Percentiles rank a stretch among this genome's conserved stretches.
Evolutionary conservation across 2,113 vertebrate genomes (phyloP).

Genomic region (Choloepus hoffmanni): DNA sequence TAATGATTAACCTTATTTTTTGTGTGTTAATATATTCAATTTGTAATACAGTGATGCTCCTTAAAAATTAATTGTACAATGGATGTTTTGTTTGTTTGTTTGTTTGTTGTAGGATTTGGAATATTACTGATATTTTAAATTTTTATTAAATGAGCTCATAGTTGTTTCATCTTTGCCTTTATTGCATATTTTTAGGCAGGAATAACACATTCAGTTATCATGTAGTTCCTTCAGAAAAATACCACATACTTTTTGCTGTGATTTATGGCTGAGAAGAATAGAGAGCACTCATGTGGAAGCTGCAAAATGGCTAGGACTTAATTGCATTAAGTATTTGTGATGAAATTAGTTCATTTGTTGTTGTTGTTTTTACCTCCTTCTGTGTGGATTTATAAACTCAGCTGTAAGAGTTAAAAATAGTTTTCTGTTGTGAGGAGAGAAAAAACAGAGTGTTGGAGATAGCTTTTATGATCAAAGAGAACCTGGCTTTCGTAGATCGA

Average conservation of each 20-base stretch:
- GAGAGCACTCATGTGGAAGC: neutral
- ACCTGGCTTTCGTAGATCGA: fast-evolving
- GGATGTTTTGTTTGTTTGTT: neutral
- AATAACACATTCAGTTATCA: neutral
- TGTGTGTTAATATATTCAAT: neutral
- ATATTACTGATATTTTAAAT: neutral
- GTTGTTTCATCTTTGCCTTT: neutral
- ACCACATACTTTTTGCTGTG: neutral
- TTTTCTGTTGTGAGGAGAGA: neutral
- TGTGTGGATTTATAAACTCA: neutral
- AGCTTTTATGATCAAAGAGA: neutral
- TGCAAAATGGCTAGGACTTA: neutral
- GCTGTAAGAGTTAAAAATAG: neutral
- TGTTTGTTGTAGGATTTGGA: neutral
- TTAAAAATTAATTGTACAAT: neutral
- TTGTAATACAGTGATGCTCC: neutral
- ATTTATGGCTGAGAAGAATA: neutral
- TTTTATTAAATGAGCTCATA: neutral
- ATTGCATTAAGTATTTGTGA: neutral
- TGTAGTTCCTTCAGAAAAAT: neutral
- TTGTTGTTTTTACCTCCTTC: neutral
- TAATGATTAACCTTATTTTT: neutral
- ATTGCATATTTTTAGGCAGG: neutral
- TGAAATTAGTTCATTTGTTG: neutral
- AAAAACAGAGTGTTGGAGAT: neutral